Base-by-base conservation (phyloP, 2,797 vertebrate species). In the Alfaro cultratus region DNA sequence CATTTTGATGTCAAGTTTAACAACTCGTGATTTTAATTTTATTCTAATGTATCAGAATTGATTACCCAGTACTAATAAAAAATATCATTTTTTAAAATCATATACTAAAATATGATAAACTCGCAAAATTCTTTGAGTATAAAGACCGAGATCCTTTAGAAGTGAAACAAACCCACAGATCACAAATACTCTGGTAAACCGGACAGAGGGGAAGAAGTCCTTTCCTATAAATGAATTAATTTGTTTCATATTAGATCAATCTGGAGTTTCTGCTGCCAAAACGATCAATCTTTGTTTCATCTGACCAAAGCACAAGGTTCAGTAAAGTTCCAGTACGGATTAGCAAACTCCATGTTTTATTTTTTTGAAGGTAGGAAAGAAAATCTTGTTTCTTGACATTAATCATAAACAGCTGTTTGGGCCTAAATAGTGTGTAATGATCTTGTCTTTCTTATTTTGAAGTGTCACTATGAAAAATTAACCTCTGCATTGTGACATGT, bases 1-100 rank as follows among this genome's bases (percentile, higher is more conserved):
- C 62, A 9, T 45, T 77, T 73, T 80, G 1, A 70, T 49, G 73
- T 78, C 21, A 41, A 51, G 75, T 11, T 29, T 68, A 82, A 72
- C 60, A 64, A 74, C 29, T 2, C 41, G 57, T 26, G 6, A 74
- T 43, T 49, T 6, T 0, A 8, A 3, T 53, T 53, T 53, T 10
- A 26, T 26, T 53, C 7, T 51, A 51, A 51, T 51, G 8, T 53
- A 53, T 53, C 26, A 57, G n/a, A n/a, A 57, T 29, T 57, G n/a
- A 29, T 57, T n/a, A 11, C 36, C 18, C 21, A 39, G 36, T 39
- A 23, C 18, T 23, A 67, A 10, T 36, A 39, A 49, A 1, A 67
- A 67, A 67, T 39, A 67, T 39, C 8, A 4, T 39, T 18, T 4
- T 29, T 31, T 2, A 6, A 10, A 39, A 39, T 23, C 6, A 36